Evolutionary conservation across 2,797 vertebrate species (phyloP), one percentile per base, ranked within the genome.

Genomic region (Selene dorsalis): DNA sequence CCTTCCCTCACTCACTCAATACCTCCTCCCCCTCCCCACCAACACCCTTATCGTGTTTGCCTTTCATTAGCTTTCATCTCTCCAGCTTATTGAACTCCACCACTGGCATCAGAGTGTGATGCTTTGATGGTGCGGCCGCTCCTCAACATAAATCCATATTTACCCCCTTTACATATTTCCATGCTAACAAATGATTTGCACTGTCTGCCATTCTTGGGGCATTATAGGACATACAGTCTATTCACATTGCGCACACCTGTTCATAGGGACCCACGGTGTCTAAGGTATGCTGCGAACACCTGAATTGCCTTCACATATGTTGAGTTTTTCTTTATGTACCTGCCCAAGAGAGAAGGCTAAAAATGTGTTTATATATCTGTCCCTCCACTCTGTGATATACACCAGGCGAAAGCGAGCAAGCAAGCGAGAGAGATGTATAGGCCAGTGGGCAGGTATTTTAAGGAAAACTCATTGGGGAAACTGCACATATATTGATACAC

Each of bases 61-160:
- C 92, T 93, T 95, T 95, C 94, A 95, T 95, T 94, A 94, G 93
- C 94, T 94, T 95, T 95, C 94, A 95, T 94, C 94, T 93, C 87
- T 89, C 75, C 87, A 84, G 88, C 89, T 93, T 94, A 95, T 94
- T 94, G 94, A 95, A 94, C 92, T 90, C 86, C 88, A 94, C 93
- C 91, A 94, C 91, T 88, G 91, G 93, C 88, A 89, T 90, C 89
- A 87, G 89, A 85, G 89, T 64, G 79, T 69, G 88, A 84, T 88
- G 89, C 93, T 95, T 94, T 94, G 93, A 94, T 92, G 91, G 86
- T 89, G 88, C 66, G 79, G 87, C 85, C 62, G 85, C 87, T 91
- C 74, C 79, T 90, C 85, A 48, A 93, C 91, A 93, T 88, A 91
- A 93, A 93, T 94, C 93, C 89, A 93, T 94, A 94, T 94, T 94